Conservation (phyloP, 1,140 invertebrate species). For the Lepidurus couesii region DNA sequence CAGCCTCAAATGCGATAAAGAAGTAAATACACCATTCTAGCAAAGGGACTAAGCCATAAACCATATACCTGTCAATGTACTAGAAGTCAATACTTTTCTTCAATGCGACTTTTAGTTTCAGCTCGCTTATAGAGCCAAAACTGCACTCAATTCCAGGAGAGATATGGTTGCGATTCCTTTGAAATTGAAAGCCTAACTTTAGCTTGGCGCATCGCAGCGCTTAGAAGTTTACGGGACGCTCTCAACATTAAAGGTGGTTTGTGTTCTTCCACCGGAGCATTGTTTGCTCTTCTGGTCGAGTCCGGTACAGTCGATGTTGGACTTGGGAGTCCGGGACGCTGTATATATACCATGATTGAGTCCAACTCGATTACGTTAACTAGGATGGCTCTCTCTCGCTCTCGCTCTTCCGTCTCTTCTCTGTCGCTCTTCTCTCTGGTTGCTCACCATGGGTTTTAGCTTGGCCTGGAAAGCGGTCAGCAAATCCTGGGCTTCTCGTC, state of each 20-base stretch:
- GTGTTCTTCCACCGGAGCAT: not conserved
- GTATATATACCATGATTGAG: not conserved
- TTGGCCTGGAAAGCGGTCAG: not conserved
- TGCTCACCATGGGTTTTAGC: not conserved
- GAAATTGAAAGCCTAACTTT: no score
- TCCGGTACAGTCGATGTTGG: not conserved
- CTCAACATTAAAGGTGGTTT: not conserved
- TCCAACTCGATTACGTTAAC: conserved; percentile 15
- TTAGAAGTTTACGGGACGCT: not conserved
- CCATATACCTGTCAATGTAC: no score
- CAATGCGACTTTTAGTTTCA: no score
- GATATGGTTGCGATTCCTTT: no score
- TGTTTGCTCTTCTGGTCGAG: not conserved
- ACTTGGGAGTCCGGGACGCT: not conserved
- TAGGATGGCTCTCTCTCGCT: not conserved
- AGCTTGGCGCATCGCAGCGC: not conserved
- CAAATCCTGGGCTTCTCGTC: not conserved
- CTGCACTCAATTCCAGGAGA: no score
- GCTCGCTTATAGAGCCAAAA: no score
- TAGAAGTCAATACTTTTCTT: no score
- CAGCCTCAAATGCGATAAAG: no score
- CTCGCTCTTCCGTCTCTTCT: not conserved
- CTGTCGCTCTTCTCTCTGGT: not conserved
- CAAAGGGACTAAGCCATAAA: no score
- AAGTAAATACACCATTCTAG: no score